A percentile compares a stretch with the other conserved stretches of the same genome.
Conservation (phyloP, 2,113 vertebrate species). For the Toxotes chatareus region DNA sequence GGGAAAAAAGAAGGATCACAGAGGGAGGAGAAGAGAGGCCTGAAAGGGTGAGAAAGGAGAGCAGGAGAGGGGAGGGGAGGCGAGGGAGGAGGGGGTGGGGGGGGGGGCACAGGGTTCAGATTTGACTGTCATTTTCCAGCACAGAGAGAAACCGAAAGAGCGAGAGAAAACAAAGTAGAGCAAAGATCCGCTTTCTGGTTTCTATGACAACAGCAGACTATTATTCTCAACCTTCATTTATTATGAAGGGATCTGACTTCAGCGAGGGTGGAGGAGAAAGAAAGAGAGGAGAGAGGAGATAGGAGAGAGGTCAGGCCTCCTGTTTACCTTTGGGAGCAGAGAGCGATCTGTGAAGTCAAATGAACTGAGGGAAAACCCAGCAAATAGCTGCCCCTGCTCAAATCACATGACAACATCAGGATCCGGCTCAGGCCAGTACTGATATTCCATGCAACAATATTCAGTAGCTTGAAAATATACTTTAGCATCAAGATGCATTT, state of each 20-base stretch:
- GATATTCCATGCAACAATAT: background rate
- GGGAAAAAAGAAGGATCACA: conserved; percentile 10
- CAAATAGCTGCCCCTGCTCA: background rate
- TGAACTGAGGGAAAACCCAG: background rate
- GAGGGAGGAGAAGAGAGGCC: conserved; percentile 11
- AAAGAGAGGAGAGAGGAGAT: background rate
- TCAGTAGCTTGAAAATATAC: background rate
- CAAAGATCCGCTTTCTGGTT: conserved; percentile 72
- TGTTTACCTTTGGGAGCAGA: conserved; percentile 40
- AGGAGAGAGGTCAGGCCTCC: conserved; percentile 40
- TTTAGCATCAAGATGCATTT: background rate
- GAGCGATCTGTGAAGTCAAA: conserved; percentile 24
- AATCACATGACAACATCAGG: conserved; percentile 28
- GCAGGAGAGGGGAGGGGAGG: background rate
- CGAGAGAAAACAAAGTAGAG: conserved; percentile 38
- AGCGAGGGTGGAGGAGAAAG: background rate
- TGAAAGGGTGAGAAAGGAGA: conserved; percentile 21
- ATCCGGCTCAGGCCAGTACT: too few species aligned
- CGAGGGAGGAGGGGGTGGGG: background rate
- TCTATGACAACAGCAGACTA: conserved; percentile 76
- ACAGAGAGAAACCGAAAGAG: conserved; percentile 27
- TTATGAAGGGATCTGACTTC: conserved; percentile 63
- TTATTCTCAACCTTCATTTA: conserved; percentile 70
- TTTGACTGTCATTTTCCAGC: conserved; percentile 58
- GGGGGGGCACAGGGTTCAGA: conserved; percentile 44